Evolutionary conservation across 2,888 invertebrate genomes (phyloP), one percentile per base, ranked within the genome.

Genomic region (Heliconius cydno): DNA sequence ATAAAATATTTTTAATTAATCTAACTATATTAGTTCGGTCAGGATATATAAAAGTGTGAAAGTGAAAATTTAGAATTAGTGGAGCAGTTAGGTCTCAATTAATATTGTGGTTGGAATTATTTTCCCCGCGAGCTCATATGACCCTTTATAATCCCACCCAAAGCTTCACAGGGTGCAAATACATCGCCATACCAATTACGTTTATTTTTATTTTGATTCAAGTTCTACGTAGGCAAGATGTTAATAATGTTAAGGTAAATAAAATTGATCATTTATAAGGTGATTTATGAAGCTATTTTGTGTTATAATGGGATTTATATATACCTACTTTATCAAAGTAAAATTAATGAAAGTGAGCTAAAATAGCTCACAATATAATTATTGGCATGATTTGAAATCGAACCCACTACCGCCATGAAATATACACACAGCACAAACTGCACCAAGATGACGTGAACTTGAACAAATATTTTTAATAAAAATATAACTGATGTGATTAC

Each of bases 61-160:
- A 93, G 94, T 94, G 93, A 30, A 65, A 65, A 94, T 94, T 93
- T 92, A 94, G 91, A 92, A 90, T 90, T 89, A 92, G 92, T 89
- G 87, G 89, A 88, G 87, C 90, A 90, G 91, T 88, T 90, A 90
- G 89, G 88, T 90, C 91, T 88, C 92, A 93, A 94, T 94, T 94
- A 94, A 94, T 94, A 92, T 92, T 93, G 91, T 92, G 90, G 90
- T 89, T 89, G 89, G 85, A 91, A 91, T 90, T 92, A 92, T 94
- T 94, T 92, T 93, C 93, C 94, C 92, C 91, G 90, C 87, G 90
- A 88, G 86, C 88, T 84, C 89, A 86, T 86, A 87, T 87, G 88
- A 89, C 88, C 89, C 90, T 88, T 79, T 74, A 77, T 73, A 68
- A 77, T 88, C 88, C 88, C 87, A 88, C 86, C 80, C 83, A 80